phyloP scores from a whole-genome alignment of 2,113 vertebrate genomes.

The Mesocricetus auratus region DNA sequence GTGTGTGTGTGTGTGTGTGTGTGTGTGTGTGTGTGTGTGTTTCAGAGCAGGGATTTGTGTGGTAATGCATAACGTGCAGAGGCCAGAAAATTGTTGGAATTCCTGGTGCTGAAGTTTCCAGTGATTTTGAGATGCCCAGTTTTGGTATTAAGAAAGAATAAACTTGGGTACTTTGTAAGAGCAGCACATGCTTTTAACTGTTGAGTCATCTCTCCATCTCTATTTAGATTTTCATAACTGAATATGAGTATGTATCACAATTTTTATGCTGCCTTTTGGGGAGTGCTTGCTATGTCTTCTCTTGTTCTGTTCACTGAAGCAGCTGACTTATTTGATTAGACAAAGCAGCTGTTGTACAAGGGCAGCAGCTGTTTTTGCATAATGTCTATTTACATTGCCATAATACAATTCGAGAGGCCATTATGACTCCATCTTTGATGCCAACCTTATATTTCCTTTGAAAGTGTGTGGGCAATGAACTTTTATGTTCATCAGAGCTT shows the following conservation, averaged over 20 bases:
- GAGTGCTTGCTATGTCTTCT: neutral
- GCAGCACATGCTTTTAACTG: neutral
- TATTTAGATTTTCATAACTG: neutral
- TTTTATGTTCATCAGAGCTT: slow-evolving; percentile 37
- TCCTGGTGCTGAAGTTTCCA: no score
- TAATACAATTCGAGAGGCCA: slow-evolving; percentile 65
- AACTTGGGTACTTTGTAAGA: neutral
- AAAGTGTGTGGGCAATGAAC: slow-evolving; percentile 41
- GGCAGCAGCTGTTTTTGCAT: slow-evolving; percentile 67
- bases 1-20: no score
- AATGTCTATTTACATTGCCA: slow-evolving; percentile 71
- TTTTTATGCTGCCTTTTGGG: neutral
- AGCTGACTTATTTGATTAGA: slow-evolving; percentile 66
- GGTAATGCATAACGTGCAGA: no score
- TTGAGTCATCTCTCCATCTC: neutral
- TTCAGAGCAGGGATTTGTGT: no score
- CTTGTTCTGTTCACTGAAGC: slow-evolving; percentile 48
- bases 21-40: no score
- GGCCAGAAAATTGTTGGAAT: neutral
- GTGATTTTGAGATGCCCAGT: neutral
- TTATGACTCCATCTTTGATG: slow-evolving; percentile 57
- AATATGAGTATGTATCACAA: fast-evolving
- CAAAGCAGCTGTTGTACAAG: slow-evolving; percentile 70
- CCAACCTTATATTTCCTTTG: slow-evolving; percentile 37
- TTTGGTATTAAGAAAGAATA: neutral